Conservation (phyloP, 2,797 vertebrate genomes). For the Pseudochromis fuscus region DNA sequence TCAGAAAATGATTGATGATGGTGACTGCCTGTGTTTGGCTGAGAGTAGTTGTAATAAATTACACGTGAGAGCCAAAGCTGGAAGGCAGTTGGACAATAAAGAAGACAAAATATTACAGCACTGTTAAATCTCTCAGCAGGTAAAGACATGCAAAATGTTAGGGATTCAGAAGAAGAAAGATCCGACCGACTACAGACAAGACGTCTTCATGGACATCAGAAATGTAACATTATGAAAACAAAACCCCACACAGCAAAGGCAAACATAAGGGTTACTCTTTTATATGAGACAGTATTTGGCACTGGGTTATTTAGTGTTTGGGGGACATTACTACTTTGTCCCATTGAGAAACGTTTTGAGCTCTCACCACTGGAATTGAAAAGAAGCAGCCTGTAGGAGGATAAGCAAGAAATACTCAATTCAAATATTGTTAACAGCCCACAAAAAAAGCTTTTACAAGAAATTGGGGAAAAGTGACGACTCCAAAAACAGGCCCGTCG, state of each 20-base stretch:
- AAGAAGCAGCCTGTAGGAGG: too few relatives aligned
- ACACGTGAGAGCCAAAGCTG: constrained; percentile 4
- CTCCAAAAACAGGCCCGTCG: neutral
- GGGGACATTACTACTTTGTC: neutral
- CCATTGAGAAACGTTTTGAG: neutral
- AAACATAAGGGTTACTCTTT: neutral
- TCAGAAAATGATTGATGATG: neutral
- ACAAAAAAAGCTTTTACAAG: neutral
- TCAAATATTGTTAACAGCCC: neutral
- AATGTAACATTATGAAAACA: constrained; percentile 11
- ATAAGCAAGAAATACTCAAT: neutral
- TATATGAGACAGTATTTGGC: neutral
- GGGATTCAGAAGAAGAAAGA: neutral
- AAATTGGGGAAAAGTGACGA: neutral
- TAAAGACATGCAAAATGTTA: neutral
- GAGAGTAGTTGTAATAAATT: constrained; percentile 9
- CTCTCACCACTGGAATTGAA: too few relatives aligned
- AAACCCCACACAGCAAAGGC: neutral
- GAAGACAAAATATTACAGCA: neutral
- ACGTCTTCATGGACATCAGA: constrained; percentile 2
- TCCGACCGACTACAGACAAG: neutral
- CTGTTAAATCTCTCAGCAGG: neutral
- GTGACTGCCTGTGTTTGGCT: constrained; percentile 5
- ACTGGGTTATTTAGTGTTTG: too few relatives aligned
- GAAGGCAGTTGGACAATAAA: constrained; percentile 16